phyloP scores from a whole-genome alignment of 2,113 vertebrate species.

The Dicrurus megarhynchus region DNA sequence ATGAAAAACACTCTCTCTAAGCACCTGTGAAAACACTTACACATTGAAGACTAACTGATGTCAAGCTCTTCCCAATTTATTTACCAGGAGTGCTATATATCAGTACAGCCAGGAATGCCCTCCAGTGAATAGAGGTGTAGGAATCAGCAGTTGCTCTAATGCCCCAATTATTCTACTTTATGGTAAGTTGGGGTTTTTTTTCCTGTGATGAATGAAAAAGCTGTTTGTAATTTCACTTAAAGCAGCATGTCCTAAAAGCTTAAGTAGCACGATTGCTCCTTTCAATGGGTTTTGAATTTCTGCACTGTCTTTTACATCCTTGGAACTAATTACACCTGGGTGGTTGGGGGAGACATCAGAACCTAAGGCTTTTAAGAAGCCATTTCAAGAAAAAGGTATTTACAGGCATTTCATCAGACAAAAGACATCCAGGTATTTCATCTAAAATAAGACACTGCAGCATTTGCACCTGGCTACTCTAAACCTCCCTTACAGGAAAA shows the following conservation, averaged over 20 bases:
- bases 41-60: background rate
- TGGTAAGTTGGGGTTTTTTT: fast-evolving
- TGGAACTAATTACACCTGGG: background rate
- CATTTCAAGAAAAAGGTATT: background rate
- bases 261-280: background rate
- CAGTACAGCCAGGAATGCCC: background rate
- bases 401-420: background rate
- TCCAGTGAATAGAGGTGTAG: background rate
- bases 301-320: background rate
- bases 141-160: background rate
- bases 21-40: background rate
- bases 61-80: background rate
- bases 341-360: background rate
- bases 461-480: background rate
- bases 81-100: background rate
- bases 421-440: background rate
- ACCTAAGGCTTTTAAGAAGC: background rate
- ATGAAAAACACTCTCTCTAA: background rate
- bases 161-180: background rate
- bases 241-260: background rate
- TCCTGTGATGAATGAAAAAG: background rate
- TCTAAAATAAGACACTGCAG: background rate
- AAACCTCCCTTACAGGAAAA: background rate
- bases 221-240: background rate
- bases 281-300: background rate